Base-by-base conservation (phyloP, 2,113 vertebrate species). In the Bujurquina vittata region DNA sequence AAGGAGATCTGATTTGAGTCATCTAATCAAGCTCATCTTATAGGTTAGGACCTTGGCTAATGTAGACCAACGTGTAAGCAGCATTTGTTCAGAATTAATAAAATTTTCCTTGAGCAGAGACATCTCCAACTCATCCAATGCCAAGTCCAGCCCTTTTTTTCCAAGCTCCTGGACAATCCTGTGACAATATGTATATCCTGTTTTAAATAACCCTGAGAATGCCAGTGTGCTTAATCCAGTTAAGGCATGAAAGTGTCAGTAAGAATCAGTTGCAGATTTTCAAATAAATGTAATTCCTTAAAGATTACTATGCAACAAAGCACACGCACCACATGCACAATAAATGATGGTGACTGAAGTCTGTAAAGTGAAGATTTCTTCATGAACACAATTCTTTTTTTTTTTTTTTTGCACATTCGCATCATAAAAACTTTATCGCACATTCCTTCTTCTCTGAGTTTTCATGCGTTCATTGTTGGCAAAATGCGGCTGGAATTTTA, bases 121-220 rank as follows among this genome's bases (percentile, higher is more conserved):
- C 77, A 83, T 84, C 83, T 86, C 63, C 61, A 79, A 65, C 73
- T 90, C 35, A 87, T 83, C 77, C 55, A 18, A 35, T 84, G 84
- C 82, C 77, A 87, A 85, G 60, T 75, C 73, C 61, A 77, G 75
- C 49, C 74, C 26, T 12, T 18, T 62, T 54, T 62, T 85, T 72
- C 62, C 65, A 83, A 75, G 83, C 65, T 49, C 46, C 52, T 23
- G 29, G 80, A 75, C 80, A 69, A 85, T 90, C 57, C 62, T 26
- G 74, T 84, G 81, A 90, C 86, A 89, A 84, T 85, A 56, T 81
- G 62, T 79, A 90, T 83, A 88, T 89, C 80, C 75, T 87, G 87
- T 77, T 92, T 91, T 88, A 88, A 87, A 90, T 93, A 89, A 85
- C 81, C 55, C 46, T 57, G 75, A 90, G 79, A 87, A 88, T 75